phyloP scores from a whole-genome alignment of 1,140 invertebrate genomes.

The Nasonia giraulti region DNA sequence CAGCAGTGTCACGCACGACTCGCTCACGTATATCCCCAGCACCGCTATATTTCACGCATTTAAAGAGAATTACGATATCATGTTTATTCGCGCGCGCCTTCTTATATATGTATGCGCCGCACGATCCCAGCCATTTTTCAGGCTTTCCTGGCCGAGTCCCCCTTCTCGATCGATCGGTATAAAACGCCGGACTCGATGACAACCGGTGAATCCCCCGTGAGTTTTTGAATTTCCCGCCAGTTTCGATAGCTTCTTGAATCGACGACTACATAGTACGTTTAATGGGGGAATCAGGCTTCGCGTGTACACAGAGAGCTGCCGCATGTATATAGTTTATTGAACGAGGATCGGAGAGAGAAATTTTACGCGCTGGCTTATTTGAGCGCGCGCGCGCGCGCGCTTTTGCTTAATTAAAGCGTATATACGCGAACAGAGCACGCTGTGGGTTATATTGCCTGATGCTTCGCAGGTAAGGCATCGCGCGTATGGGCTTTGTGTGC shows the following conservation, averaged over 20 bases:
- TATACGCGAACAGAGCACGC: background rate
- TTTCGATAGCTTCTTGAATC: background rate
- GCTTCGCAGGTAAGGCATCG: background rate
- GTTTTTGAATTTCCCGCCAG: background rate
- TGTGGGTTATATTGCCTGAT: background rate
- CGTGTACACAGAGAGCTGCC: too few species aligned
- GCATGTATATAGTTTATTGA: background rate
- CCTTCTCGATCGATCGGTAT: conserved; percentile 25
- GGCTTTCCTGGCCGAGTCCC: conserved; percentile 2
- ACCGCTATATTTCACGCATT: conserved; percentile 28
- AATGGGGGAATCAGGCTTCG: background rate
- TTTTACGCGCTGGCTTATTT: background rate
- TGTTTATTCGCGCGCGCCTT: conserved; percentile 34
- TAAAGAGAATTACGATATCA: conserved; percentile 44
- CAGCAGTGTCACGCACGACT: conserved; percentile 4
- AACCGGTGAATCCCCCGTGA: background rate
- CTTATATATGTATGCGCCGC: background rate
- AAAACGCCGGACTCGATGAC: background rate
- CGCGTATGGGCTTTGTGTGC: too few species aligned
- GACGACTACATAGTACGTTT: background rate
- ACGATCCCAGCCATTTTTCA: conserved; percentile 37
- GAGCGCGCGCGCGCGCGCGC: too few species aligned
- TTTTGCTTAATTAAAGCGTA: background rate
- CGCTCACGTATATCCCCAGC: background rate
- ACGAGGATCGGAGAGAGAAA: background rate